phyloP scores from a whole-genome alignment of 2,797 vertebrate species.

The Cygnus olor region DNA sequence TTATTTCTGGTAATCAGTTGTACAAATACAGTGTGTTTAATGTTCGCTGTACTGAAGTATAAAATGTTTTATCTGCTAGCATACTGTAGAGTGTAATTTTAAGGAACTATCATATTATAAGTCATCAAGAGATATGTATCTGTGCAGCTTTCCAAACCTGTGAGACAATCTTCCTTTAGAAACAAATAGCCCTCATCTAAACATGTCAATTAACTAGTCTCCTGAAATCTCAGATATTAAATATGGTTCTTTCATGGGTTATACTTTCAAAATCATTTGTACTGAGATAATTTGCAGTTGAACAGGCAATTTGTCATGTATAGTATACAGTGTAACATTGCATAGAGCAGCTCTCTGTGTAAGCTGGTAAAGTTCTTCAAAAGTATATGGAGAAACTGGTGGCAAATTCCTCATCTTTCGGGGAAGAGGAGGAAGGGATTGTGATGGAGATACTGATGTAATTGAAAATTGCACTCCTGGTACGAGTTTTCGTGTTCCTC shows the following conservation, averaged over 20 bases:
- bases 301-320: neutral
- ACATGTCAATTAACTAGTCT: neutral
- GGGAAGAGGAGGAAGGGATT: neutral
- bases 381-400: neutral
- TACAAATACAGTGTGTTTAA: neutral
- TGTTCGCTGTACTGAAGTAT: neutral
- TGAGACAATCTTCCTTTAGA: neutral
- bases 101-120: neutral
- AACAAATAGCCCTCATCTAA: neutral
- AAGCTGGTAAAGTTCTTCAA: neutral
- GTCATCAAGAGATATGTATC: neutral
- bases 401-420: neutral
- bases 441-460: neutral
- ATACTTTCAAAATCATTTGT: neutral
- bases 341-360: neutral
- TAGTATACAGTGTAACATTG: accelerated
- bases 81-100: neutral
- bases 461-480: neutral
- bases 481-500: neutral
- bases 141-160: neutral
- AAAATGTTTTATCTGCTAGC: neutral
- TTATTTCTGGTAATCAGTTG: neutral
- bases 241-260: neutral
- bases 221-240: neutral
- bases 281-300: neutral